phyloP scores from a whole-genome alignment of 2,888 invertebrate species.

The Leptopilina syphax region DNA sequence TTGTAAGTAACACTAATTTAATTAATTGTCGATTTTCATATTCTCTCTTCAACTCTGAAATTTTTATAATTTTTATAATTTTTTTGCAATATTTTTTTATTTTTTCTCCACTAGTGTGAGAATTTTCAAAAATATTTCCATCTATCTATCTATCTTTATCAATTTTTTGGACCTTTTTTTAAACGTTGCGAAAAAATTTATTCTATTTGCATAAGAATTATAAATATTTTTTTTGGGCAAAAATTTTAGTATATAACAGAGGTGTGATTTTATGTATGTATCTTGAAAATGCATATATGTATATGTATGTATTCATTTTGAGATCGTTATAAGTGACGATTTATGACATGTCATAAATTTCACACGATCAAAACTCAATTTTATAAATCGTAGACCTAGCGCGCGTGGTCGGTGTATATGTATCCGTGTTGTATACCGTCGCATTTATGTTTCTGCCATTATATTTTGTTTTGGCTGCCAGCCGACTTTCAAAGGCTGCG shows the following conservation, averaged over 20 bases:
- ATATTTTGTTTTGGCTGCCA: constrained; percentile 65
- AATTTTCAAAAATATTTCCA: too few relatives aligned
- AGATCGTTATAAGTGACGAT: constrained; percentile 60
- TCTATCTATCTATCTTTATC: too few relatives aligned
- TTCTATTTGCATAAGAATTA: too few relatives aligned
- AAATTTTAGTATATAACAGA: too few relatives aligned
- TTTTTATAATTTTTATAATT: too few relatives aligned
- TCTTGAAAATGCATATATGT: constrained; percentile 48
- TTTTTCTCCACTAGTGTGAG: too few relatives aligned
- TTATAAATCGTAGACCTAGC: constrained; percentile 56
- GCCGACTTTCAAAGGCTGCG: constrained; percentile 62
- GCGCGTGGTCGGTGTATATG: constrained; percentile 43
- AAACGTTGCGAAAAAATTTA: too few relatives aligned
- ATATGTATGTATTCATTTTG: constrained; percentile 56
- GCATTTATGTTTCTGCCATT: constrained; percentile 56
- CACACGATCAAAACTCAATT: constrained; percentile 62
- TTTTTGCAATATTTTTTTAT: too few relatives aligned
- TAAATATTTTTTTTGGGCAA: too few relatives aligned
- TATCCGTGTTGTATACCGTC: constrained; percentile 49
- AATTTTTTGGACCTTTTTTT: too few relatives aligned
- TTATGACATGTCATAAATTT: constrained; percentile 64
- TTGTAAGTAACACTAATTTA: neutral
- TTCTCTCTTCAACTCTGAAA: too few relatives aligned
- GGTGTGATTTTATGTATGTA: constrained; percentile 46
- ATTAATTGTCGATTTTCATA: neutral